Evolutionary conservation across 2,113 vertebrate genomes (phyloP).

Genomic region (Perognathus longimembris): DNA sequence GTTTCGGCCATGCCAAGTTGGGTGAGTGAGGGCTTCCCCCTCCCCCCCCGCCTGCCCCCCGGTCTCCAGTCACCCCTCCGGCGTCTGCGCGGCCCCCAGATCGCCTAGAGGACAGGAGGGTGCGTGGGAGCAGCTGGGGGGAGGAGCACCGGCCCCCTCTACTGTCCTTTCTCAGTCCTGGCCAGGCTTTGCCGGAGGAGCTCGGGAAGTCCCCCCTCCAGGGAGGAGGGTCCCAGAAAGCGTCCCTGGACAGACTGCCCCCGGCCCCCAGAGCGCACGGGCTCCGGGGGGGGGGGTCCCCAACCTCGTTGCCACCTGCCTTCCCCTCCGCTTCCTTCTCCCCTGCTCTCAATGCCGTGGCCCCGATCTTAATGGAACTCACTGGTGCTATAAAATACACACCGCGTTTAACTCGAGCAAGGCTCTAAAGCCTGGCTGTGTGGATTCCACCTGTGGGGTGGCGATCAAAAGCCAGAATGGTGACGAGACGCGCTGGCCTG

Average conservation of each 20-base stretch:
- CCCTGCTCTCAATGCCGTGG: slow-evolving; percentile 45
- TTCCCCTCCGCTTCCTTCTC: neutral
- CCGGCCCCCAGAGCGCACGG: neutral
- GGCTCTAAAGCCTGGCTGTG: slow-evolving; percentile 19
- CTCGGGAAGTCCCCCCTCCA: neutral
- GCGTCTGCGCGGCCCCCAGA: too few species aligned
- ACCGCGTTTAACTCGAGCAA: slow-evolving; percentile 43
- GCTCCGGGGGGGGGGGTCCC: too few species aligned
- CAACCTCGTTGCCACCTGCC: neutral
- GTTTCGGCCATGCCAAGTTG: slow-evolving; percentile 97
- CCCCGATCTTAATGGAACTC: slow-evolving; percentile 36
- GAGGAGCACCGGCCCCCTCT: too few species aligned
- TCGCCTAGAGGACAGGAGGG: too few species aligned
- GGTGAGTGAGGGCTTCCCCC: slow-evolving; percentile 88
- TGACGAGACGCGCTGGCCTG: neutral
- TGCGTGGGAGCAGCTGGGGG: too few species aligned
- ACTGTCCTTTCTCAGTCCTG: neutral
- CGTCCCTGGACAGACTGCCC: neutral
- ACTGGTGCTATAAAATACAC: neutral
- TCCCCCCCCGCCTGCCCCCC: too few species aligned
- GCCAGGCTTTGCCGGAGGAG: rapidly evolving
- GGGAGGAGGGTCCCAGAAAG: neutral
- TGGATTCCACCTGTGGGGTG: neutral
- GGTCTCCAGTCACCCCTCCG: too few species aligned
- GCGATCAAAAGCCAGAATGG: neutral